These are phyloP conservation scores for Matsumyia berberina DNA, from an alignment of 2,888 invertebrate genomes.

Conservation along the genomic window DNA sequence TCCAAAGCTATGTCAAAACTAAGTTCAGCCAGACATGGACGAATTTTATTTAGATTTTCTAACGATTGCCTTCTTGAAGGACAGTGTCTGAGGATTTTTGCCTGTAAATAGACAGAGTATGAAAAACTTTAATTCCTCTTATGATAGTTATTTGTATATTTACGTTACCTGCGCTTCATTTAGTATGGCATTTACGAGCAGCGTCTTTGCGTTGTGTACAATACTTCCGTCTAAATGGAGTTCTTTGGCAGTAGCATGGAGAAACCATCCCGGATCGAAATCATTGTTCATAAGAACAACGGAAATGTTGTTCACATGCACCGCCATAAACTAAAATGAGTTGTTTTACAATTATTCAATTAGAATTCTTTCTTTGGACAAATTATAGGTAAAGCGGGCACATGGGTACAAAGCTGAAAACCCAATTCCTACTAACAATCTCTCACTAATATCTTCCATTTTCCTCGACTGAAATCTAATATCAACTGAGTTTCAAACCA, in stretches of 20 bases:
- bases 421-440: too few species aligned
- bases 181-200: slow-evolving; percentile 90
- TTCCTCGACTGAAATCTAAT: too few species aligned
- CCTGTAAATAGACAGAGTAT: slow-evolving; percentile 72
- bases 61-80: slow-evolving; percentile 82
- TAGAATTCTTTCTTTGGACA: too few species aligned
- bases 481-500: too few species aligned
- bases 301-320: slow-evolving; percentile 91
- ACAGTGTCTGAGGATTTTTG: slow-evolving; percentile 83
- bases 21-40: slow-evolving; percentile 90
- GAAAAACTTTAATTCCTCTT: too few species aligned
- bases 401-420: too few species aligned
- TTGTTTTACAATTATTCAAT: too few species aligned
- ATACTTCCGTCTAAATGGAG: slow-evolving; percentile 88
- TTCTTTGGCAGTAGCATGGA: slow-evolving; percentile 89
- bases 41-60: slow-evolving; percentile 84
- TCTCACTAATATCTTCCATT: too few species aligned
- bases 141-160: not conserved
- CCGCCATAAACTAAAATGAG: slow-evolving; percentile 90
- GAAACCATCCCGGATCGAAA: slow-evolving; percentile 88
- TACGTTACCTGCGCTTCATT: slow-evolving; percentile 87
- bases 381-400: too few species aligned
- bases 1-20: slow-evolving; percentile 90
- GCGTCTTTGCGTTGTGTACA: slow-evolving; percentile 88
- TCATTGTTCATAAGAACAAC: slow-evolving; percentile 87